Conservation (phyloP, 2,888 invertebrate genomes). For the Lasioglossum zephyrum region DNA sequence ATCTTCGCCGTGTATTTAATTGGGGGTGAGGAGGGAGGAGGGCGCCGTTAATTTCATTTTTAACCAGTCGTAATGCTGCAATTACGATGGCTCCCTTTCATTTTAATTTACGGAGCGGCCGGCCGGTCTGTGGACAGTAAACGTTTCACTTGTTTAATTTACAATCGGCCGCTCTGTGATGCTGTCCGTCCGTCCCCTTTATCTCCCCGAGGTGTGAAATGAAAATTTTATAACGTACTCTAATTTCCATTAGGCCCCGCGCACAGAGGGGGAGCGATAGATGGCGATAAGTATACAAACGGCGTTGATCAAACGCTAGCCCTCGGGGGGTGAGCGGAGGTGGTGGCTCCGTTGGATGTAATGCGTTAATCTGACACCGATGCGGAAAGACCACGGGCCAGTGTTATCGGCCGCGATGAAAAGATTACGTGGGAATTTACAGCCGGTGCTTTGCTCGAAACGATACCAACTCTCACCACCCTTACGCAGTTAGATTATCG, state of each 20-base stretch:
- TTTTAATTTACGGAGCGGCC: constrained; percentile 49
- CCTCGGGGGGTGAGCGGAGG: background rate
- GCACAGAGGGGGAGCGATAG: background rate
- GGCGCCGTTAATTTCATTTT: constrained; percentile 55
- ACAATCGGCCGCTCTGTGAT: constrained; percentile 50
- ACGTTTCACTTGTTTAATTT: constrained; percentile 59
- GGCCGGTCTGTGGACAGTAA: constrained; percentile 31
- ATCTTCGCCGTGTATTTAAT: constrained; percentile 47
- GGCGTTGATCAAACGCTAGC: constrained; percentile 36
- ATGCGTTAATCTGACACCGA: constrained; percentile 53
- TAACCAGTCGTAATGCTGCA: constrained; percentile 58
- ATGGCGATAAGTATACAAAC: constrained; percentile 36
- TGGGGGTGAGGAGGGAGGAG: background rate
- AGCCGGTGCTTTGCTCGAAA: constrained; percentile 46
- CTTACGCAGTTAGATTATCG: constrained; percentile 32
- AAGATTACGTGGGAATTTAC: constrained; percentile 74
- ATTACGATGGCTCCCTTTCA: constrained; percentile 49
- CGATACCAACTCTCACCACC: constrained; percentile 17
- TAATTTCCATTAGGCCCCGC: constrained; percentile 54
- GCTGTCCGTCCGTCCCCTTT: constrained; percentile 25
- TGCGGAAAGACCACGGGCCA: constrained; percentile 43
- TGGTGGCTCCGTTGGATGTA: constrained; percentile 23
- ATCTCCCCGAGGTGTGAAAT: constrained; percentile 51
- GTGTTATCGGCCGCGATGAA: constrained; percentile 72
- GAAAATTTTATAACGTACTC: constrained; percentile 58